A percentile compares a stretch with the other conserved stretches of the same genome.
Conservation (phyloP, 2,797 vertebrate genomes). For the Dendrocincla fuliginosa region DNA sequence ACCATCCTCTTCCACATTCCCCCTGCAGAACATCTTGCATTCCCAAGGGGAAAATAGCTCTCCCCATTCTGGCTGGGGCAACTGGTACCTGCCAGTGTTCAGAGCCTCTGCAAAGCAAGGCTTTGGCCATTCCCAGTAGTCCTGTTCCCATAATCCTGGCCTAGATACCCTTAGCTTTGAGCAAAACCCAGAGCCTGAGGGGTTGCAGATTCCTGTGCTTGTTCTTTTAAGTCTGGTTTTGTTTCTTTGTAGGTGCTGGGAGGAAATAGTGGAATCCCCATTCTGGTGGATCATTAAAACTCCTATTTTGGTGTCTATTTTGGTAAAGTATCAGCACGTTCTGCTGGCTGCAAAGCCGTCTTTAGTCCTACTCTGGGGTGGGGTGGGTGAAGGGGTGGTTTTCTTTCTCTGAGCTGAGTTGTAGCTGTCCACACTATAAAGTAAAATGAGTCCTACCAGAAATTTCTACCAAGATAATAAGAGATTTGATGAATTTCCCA, state of each 20-base stretch:
- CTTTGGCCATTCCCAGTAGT: background rate
- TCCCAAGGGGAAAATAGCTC: background rate
- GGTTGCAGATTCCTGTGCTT: background rate
- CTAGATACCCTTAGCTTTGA: background rate
- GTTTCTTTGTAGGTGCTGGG: constrained; percentile 87
- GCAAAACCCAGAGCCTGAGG: background rate
- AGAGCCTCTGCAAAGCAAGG: background rate
- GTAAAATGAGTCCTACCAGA: background rate
- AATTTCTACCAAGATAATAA: background rate
- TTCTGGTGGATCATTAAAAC: constrained; percentile 97
- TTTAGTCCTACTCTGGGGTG: background rate
- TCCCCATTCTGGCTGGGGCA: background rate
- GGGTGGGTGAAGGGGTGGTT: background rate
- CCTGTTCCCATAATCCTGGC: background rate
- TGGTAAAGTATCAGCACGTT: constrained; percentile 80
- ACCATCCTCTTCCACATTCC: background rate
- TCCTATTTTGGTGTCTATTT: constrained; percentile 91
- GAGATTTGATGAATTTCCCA: background rate
- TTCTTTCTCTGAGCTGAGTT: background rate
- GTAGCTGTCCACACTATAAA: background rate
- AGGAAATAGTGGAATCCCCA: constrained; percentile 86
- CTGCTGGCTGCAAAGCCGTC: constrained; percentile 6
- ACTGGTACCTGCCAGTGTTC: background rate
- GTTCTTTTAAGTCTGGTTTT: background rate
- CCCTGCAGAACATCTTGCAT: background rate